Base-by-base conservation (phyloP, 2,888 invertebrate species). In the Chalcosyrphus nemorum region DNA sequence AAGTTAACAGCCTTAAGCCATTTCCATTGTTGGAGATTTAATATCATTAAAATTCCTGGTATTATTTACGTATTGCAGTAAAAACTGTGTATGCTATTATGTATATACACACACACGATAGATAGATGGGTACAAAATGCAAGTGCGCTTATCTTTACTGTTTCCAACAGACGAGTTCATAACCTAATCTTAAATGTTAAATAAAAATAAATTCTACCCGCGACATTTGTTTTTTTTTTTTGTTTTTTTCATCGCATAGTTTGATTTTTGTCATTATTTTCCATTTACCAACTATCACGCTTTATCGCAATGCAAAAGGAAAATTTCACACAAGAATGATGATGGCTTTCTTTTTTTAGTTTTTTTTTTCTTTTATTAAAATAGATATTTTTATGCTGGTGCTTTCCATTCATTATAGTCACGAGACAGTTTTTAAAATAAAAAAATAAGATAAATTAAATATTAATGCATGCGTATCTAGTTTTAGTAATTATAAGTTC, bases 101-200 rank as follows among this genome's bases (percentile, higher is more conserved):
- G n/a, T n/a, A n/a, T n/a, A n/a, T n/a, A n/a, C n/a, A n/a, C n/a
- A n/a, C n/a, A n/a, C n/a, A n/a, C n/a, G n/a, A n/a, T 52, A 7
- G 27, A 52, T 52, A 52, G 27, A 27, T 27, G 27, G 13, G 52
- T 52, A 6, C 52, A 52, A 52, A 52, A 52, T 52, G 27, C 52
- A 27, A 4, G 11, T 19, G 9, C 4, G 9, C 45, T 45, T 45
- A 45, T 45, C 45, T 9, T 11, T 17, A 43, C 17, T 43, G 17
- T 43, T 43, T 43, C 5, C 43, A 43, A 19, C 11, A 19, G 45
- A 19, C 9, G 19, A 45, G 45, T 45, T 45, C 19, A 19, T 19
- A 9, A 4, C 45, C 4, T 45, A 9, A 19, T 11, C 19, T 45
- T 45, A 45, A 11, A 19, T 19, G 17, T 45, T 17, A 9, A 19